These are phyloP conservation scores for Artibeus lituratus DNA, from an alignment of 2,797 vertebrate species.

Conservation along the genomic window DNA sequence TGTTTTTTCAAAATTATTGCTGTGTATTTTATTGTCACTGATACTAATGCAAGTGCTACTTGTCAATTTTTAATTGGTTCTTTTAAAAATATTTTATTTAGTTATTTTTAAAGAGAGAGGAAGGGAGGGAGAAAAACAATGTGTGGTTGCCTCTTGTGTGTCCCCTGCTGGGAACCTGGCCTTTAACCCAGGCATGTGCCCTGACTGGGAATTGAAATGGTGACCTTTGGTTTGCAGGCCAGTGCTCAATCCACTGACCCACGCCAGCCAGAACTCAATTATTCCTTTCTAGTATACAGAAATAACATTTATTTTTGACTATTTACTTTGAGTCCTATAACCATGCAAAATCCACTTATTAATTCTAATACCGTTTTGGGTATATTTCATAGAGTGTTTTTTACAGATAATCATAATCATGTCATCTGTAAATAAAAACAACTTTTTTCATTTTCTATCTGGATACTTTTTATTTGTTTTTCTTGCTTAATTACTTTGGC, in stretches of 20 bases:
- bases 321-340: background rate
- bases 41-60: background rate
- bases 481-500: background rate
- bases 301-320: background rate
- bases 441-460: background rate
- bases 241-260: too few relatives aligned
- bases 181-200: too few relatives aligned
- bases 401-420: background rate
- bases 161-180: too few relatives aligned
- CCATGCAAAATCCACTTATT: background rate
- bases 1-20: background rate
- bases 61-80: background rate
- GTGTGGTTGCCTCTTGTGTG: too few relatives aligned
- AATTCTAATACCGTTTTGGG: background rate
- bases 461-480: background rate
- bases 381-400: background rate
- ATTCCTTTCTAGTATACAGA: background rate
- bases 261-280: background rate
- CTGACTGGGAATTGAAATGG: too few relatives aligned
- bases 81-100: too few relatives aligned
- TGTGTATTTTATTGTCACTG: background rate
- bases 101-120: too few relatives aligned
- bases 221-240: too few relatives aligned
- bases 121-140: too few relatives aligned
- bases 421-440: background rate